phyloP scores from a whole-genome alignment of 2,888 invertebrate genomes.

The Adela reaumurella region DNA sequence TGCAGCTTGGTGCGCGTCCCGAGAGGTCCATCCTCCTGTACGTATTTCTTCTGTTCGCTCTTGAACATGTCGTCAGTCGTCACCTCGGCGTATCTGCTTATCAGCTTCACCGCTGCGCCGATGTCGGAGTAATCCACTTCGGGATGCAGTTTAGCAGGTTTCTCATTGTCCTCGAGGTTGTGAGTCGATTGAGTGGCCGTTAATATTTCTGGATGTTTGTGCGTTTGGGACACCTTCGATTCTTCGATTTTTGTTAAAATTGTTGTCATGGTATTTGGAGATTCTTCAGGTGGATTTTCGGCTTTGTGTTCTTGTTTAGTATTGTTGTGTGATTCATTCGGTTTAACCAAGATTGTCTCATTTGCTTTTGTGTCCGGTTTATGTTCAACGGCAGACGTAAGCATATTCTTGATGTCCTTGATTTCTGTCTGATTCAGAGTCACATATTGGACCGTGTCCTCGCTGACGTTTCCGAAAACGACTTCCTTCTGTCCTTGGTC shows the following conservation, averaged over 20 bases:
- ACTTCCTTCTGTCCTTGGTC: conserved; percentile 40
- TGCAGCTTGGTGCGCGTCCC: conserved; percentile 46
- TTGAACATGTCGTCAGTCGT: conserved; percentile 46
- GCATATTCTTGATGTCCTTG: conserved; percentile 13
- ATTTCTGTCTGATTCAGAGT: conserved; percentile 19
- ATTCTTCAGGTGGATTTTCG: too few species aligned
- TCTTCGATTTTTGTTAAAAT: conserved; percentile 8
- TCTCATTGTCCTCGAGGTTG: conserved; percentile 25
- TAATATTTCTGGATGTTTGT: too few species aligned
- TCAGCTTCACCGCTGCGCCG: conserved; percentile 47
- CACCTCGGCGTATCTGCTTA: conserved; percentile 48
- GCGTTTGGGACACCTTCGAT: conserved; percentile 9
- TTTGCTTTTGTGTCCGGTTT: conserved; percentile 4
- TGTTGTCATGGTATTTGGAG: too few species aligned
- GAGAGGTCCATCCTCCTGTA: conserved; percentile 33
- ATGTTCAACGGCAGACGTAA: neutral
- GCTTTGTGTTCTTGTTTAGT: conserved; percentile 9
- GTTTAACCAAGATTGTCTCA: conserved; percentile 8
- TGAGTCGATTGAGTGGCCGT: conserved; percentile 13
- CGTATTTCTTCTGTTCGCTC: conserved; percentile 33
- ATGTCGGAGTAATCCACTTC: conserved; percentile 48
- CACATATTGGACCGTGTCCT: conserved; percentile 35
- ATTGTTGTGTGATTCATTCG: conserved; percentile 10
- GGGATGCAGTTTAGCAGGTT: conserved; percentile 38
- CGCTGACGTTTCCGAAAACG: conserved; percentile 41